These are phyloP conservation scores for Drosophila rubida DNA, from an alignment of 2,888 invertebrate species.

Conservation along the genomic window DNA sequence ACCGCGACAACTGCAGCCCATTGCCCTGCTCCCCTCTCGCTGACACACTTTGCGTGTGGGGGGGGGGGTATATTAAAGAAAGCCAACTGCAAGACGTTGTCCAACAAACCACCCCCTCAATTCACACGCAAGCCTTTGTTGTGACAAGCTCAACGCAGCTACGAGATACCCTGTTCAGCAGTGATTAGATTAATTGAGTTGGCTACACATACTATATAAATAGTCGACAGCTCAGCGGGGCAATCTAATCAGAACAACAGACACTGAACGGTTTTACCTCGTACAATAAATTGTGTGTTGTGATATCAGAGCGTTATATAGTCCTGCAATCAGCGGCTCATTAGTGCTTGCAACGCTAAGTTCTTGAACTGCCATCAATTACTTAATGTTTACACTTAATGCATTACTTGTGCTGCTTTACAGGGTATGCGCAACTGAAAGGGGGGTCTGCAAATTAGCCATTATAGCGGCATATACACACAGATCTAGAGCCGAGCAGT, in stretches of 20 bases:
- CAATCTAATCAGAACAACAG: not conserved
- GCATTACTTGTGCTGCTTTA: too few relatives aligned
- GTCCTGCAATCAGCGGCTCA: too few relatives aligned
- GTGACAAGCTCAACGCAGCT: conserved; percentile 4
- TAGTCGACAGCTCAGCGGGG: not conserved
- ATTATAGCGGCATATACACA: not conserved
- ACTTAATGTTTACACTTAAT: too few relatives aligned
- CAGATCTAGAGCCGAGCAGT: conserved; percentile 8
- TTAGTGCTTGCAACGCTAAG: not conserved
- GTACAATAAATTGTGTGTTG: not conserved
- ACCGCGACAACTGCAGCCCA: conserved; percentile 16
- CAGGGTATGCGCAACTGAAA: conserved; percentile 15
- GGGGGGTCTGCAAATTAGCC: conserved; percentile 21
- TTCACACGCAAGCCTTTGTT: conserved; percentile 26
- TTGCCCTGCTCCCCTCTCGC: not conserved
- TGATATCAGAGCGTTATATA: not conserved
- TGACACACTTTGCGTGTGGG: conserved; percentile 42
- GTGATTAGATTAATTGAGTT: not conserved
- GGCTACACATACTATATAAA: not conserved
- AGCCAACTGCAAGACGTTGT: conserved; percentile 32
- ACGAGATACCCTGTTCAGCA: conserved; percentile 2
- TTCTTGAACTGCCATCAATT: too few relatives aligned
- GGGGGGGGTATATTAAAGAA: too few relatives aligned
- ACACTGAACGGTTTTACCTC: not conserved
- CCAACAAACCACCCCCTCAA: not conserved